Evolutionary conservation across 1,140 invertebrate species (phyloP).

Genomic region (Drosophila bocqueti): DNA sequence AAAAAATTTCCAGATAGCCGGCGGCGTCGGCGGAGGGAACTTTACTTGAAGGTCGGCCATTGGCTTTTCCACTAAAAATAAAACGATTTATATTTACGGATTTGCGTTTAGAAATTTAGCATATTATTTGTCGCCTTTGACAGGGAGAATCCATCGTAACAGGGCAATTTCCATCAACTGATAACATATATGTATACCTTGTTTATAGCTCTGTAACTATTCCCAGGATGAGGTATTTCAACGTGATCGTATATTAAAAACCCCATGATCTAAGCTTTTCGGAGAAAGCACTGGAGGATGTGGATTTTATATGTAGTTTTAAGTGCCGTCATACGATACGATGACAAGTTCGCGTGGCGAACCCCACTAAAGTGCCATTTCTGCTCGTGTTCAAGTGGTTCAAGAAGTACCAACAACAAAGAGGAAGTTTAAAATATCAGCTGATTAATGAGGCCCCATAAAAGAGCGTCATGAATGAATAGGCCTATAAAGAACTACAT

Average conservation of each 20-base stretch:
- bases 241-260: slow-evolving; percentile 8
- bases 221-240: not conserved
- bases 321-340: slow-evolving; percentile 18
- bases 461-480: slow-evolving; percentile 38
- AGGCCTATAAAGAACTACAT: slow-evolving; percentile 3
- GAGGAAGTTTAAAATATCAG: slow-evolving; percentile 28
- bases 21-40: not conserved
- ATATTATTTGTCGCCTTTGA: not conserved
- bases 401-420: slow-evolving; percentile 24
- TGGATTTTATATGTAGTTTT: not conserved
- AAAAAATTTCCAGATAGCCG: slow-evolving; percentile 37
- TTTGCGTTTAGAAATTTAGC: slow-evolving; percentile 21
- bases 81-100: slow-evolving; percentile 13
- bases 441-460: slow-evolving; percentile 28
- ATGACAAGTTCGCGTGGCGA: slow-evolving; percentile 27
- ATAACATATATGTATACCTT: slow-evolving; percentile 4
- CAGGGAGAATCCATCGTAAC: slow-evolving; percentile 27
- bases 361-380: slow-evolving; percentile 4
- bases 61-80: slow-evolving; percentile 43
- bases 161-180: slow-evolving; percentile 24
- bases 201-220: slow-evolving; percentile 15
- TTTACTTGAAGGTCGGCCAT: slow-evolving; percentile 44
- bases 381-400: slow-evolving; percentile 41
- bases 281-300: not conserved
- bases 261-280: slow-evolving; percentile 10